Percentiles rank a stretch among this genome's conserved stretches.
These are phyloP conservation scores for Listronotus bonariensis DNA, from an alignment of 1,140 invertebrate genomes.

Conservation along the genomic window DNA sequence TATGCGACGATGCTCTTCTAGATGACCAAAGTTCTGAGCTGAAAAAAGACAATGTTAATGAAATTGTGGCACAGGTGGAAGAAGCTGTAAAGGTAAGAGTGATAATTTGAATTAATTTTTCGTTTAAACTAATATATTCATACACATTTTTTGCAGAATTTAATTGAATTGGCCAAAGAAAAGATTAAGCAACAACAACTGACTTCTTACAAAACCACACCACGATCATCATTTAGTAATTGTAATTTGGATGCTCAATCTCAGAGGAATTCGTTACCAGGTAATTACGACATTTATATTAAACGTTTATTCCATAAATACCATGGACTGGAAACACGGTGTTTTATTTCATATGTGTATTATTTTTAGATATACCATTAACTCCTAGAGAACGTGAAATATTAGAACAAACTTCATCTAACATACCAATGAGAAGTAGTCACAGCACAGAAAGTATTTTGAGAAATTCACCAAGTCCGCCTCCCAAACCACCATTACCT, in stretches of 20 bases:
- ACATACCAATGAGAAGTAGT: slow-evolving; percentile 62
- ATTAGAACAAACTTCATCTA: slow-evolving; percentile 65
- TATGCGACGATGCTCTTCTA: slow-evolving; percentile 87
- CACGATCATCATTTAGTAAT: slow-evolving; percentile 50
- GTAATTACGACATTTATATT: background rate
- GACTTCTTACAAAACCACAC: slow-evolving; percentile 53
- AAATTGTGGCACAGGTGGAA: slow-evolving; percentile 77
- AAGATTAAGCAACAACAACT: slow-evolving; percentile 64
- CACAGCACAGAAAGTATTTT: slow-evolving; percentile 73
- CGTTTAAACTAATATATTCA: background rate
- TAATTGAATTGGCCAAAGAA: slow-evolving; percentile 67
- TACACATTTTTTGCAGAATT: slow-evolving; percentile 57
- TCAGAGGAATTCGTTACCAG: slow-evolving; percentile 69
- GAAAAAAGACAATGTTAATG: slow-evolving; percentile 74
- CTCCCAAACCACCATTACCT: slow-evolving; percentile 86
- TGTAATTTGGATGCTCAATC: slow-evolving; percentile 50
- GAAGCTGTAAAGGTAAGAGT: slow-evolving; percentile 71
- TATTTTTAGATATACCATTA: slow-evolving; percentile 71
- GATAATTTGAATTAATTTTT: background rate
- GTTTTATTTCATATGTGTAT: too few species aligned
- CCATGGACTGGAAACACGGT: too few species aligned
- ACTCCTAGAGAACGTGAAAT: slow-evolving; percentile 76
- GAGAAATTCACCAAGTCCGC: slow-evolving; percentile 63
- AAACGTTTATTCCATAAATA: too few species aligned
- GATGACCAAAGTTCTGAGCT: slow-evolving; percentile 68